These are phyloP conservation scores for Ardeotis arabs DNA, from an alignment of 2,113 vertebrate genomes.

Conservation along the genomic window DNA sequence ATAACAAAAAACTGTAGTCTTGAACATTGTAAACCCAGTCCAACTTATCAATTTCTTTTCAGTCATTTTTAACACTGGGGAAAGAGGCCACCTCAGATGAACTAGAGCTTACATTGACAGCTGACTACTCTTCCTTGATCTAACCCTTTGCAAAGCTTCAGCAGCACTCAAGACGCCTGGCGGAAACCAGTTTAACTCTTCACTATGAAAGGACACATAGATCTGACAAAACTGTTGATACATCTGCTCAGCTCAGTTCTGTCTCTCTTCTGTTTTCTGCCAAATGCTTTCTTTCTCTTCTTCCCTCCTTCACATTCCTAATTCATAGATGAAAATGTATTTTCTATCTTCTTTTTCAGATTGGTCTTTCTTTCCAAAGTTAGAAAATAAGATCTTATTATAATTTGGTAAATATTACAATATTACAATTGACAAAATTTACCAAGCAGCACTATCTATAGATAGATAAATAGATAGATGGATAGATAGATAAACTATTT, in stretches of 20 bases:
- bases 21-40: not conserved
- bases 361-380: not conserved
- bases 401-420: not conserved
- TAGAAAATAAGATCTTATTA: not conserved
- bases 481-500: not conserved
- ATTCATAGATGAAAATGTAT: not conserved
- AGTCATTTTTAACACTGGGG: not conserved
- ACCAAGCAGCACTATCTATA: not conserved
- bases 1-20: not conserved
- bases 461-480: not conserved
- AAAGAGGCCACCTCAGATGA: not conserved
- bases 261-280: not conserved
- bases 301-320: not conserved
- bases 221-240: not conserved
- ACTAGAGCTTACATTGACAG: not conserved
- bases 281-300: not conserved
- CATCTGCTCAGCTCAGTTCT: not conserved
- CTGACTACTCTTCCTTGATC: not conserved
- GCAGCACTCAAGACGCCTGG: not conserved
- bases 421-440: not conserved
- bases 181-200: not conserved
- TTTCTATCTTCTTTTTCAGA: not conserved
- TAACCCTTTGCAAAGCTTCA: not conserved
- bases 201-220: not conserved
- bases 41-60: not conserved